Percentiles rank a stretch among this genome's conserved stretches.
These are phyloP conservation scores for Panulirus ornatus DNA, from an alignment of 1,140 invertebrate genomes.

Conservation along the genomic window DNA sequence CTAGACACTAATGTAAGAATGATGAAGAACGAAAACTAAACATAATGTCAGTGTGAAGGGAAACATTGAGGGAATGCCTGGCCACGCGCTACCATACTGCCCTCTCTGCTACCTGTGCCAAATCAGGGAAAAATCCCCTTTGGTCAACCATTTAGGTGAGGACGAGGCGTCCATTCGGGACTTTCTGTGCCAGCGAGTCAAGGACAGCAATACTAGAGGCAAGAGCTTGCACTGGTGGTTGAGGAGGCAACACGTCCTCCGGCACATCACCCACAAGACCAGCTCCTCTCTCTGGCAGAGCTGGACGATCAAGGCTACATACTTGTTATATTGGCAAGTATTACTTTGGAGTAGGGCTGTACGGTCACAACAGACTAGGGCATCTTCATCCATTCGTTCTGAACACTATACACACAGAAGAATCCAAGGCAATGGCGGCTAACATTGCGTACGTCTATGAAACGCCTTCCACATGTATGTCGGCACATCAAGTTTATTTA, in stretches of 20 bases:
- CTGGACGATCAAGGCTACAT: not conserved
- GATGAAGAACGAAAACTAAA: too few relatives aligned
- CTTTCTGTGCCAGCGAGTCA: not conserved
- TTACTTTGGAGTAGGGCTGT: not conserved
- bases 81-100: constrained; percentile 28
- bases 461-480: too few relatives aligned
- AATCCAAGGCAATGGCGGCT: too few relatives aligned
- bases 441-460: too few relatives aligned
- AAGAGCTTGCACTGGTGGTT: too few relatives aligned
- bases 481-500: too few relatives aligned
- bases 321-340: constrained; percentile 15
- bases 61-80: not conserved
- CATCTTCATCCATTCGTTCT: too few relatives aligned
- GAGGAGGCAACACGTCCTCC: too few relatives aligned
- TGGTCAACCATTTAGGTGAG: not conserved
- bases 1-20: too few relatives aligned
- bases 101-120: constrained; percentile 44
- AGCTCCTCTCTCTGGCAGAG: not conserved
- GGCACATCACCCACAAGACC: too few relatives aligned
- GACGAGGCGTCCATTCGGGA: not conserved
- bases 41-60: not conserved
- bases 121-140: constrained; percentile 30
- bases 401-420: too few relatives aligned
- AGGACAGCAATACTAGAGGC: not conserved
- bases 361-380: too few relatives aligned